Evolutionary conservation across 1,140 invertebrate species (phyloP).

Genomic region (Psilanteris sp.): DNA sequence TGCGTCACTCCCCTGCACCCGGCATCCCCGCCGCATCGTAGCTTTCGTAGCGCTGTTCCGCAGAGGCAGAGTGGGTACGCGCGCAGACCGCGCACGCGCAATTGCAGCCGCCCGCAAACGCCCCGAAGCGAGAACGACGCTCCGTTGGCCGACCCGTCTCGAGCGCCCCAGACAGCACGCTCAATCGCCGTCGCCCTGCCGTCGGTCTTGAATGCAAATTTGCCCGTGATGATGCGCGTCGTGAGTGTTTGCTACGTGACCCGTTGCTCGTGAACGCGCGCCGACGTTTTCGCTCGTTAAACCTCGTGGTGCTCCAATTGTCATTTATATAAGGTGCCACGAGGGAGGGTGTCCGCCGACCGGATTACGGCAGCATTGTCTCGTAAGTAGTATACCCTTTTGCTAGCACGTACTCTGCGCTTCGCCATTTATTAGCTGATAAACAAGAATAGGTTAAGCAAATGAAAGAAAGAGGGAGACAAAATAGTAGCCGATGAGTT

Average conservation of each 20-base stretch:
- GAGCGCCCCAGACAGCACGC: conserved; percentile 32
- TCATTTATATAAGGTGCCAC: conserved; percentile 54
- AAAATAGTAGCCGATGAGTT: too few species aligned
- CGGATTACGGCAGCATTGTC: conserved; percentile 6
- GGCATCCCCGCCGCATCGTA: not conserved
- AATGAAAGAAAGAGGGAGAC: not conserved
- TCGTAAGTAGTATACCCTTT: conserved; percentile 3
- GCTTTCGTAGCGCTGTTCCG: not conserved
- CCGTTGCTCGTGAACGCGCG: conserved; percentile 21
- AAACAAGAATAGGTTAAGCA: not conserved
- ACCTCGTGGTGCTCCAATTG: conserved; percentile 57
- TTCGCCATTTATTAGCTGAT: not conserved
- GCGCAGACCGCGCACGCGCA: conserved; percentile 7
- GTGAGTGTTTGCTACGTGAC: conserved; percentile 3
- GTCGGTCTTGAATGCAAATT: not conserved
- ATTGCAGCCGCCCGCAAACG: not conserved
- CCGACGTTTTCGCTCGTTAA: not conserved
- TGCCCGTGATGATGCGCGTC: conserved; percentile 12
- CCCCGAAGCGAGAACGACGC: conserved; percentile 17
- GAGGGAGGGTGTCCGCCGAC: conserved; percentile 55
- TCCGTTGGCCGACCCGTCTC: conserved; percentile 22
- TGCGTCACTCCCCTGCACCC: not conserved
- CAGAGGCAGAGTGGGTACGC: not conserved
- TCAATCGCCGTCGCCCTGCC: conserved; percentile 20
- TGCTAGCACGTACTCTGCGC: not conserved